phyloP scores from a whole-genome alignment of 1,140 invertebrate species.

The Drosophila pruinosa region DNA sequence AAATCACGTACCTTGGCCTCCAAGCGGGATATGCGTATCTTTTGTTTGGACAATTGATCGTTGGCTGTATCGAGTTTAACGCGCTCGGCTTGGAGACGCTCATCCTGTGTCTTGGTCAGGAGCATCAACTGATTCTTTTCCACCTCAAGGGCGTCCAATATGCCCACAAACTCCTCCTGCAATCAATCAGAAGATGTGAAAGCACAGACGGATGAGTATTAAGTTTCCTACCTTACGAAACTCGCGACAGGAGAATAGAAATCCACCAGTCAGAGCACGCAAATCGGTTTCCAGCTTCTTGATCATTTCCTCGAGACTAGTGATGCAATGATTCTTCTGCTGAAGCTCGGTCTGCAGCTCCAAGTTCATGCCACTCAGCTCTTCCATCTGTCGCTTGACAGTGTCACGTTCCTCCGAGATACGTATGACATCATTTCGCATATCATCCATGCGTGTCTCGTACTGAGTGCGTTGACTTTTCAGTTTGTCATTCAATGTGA shows the following conservation, averaged over 20 bases:
- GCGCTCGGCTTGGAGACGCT: slow-evolving; percentile 84
- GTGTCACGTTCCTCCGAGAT: slow-evolving; percentile 56
- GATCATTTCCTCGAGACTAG: slow-evolving; percentile 41
- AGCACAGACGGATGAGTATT: not conserved
- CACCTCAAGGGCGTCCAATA: slow-evolving; percentile 84
- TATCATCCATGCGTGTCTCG: slow-evolving; percentile 80
- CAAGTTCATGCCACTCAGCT: slow-evolving; percentile 61
- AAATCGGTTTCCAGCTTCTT: slow-evolving; percentile 71
- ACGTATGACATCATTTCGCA: slow-evolving; percentile 84
- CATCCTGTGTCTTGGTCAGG: slow-evolving; percentile 83
- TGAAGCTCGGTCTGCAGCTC: slow-evolving; percentile 48
- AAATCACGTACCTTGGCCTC: slow-evolving; percentile 68
- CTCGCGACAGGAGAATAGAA: slow-evolving; percentile 76
- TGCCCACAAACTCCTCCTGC: slow-evolving; percentile 75
- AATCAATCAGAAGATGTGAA: not conserved
- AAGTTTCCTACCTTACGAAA: slow-evolving; percentile 62
- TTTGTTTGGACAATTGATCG: slow-evolving; percentile 62
- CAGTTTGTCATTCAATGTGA: slow-evolving; percentile 64
- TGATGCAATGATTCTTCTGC: slow-evolving; percentile 47
- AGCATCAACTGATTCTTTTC: slow-evolving; percentile 84
- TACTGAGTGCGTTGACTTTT: slow-evolving; percentile 62
- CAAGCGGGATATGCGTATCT: slow-evolving; percentile 64
- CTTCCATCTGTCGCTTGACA: slow-evolving; percentile 49
- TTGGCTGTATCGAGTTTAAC: slow-evolving; percentile 46
- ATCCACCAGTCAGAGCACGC: slow-evolving; percentile 69